Evolutionary conservation across 2,888 invertebrate species (phyloP), one percentile per base, ranked within the genome.

Genomic region (Malacosoma neustria): DNA sequence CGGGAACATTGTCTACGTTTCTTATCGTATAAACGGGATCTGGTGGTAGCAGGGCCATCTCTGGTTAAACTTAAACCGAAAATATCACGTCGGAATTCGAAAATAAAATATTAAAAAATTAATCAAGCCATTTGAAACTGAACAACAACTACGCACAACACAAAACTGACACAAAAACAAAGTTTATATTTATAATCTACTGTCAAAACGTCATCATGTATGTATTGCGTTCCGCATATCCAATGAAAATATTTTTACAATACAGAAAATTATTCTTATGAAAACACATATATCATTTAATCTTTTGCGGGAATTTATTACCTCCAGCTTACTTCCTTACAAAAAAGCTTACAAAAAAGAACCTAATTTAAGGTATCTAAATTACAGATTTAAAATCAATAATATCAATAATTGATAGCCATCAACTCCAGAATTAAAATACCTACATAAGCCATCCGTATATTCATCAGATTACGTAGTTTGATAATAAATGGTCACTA

Each of bases 21-120:
- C 91, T 89, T 49, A 94, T 87, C 38, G 90, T 88, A 71, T 90
- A 94, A 55, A 91, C 89, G 41, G 94, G 93, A 77, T 93, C 93
- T 36, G 93, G 92, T 47, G 93, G 92, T 77, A 92, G 79, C 57
- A 92, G 88, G 64, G 92, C 91, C 92, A 91, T 92, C 51, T 65
- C 61, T 67, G 77, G 75, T 79, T 79, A 82, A 84, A 77, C 81
- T 76, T 68, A 54, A 80, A 82, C 73, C 72, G 62, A 81, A 82
- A 80, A 7, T 69, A 66, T 70, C 58, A 60, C 60, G 61, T 63
- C 56, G 67, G 62, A 74, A 72, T 70, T 65, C 61, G 61, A 75
- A 79, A 84, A 74, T 64, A 74, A 79, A 81, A 74, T 63, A 67
- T 66, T 71, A 74, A 72, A 51, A 72, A 82, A 74, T 72, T 74